A percentile compares a stretch with the other conserved stretches of the same genome.
These are phyloP conservation scores for Papilio polyxenes DNA, from an alignment of 1,140 invertebrate species.

Conservation along the genomic window DNA sequence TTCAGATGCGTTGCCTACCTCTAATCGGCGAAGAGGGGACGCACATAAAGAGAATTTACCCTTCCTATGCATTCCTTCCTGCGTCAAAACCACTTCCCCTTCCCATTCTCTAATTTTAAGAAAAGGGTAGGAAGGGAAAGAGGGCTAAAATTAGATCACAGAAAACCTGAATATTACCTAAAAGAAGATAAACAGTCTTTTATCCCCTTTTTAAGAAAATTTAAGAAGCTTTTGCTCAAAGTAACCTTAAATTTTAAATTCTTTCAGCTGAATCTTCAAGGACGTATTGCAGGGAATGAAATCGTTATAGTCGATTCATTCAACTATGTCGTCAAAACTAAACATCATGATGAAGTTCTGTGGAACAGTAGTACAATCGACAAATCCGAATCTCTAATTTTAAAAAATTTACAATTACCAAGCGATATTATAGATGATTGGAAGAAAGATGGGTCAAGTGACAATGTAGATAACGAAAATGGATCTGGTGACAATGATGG, in stretches of 20 bases:
- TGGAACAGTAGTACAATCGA: constrained; percentile 16
- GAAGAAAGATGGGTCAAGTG: background rate
- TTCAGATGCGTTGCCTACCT: too few species aligned
- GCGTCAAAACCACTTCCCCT: too few species aligned
- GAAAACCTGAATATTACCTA: background rate
- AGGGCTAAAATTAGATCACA: too few species aligned
- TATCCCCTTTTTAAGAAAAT: too few species aligned
- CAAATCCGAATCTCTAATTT: constrained; percentile 29
- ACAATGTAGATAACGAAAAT: background rate
- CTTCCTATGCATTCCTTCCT: too few species aligned
- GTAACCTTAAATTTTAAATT: background rate
- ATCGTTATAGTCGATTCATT: constrained; percentile 18
- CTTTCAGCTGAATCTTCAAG: background rate
- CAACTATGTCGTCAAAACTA: background rate
- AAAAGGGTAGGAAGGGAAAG: too few species aligned
- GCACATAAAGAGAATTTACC: too few species aligned
- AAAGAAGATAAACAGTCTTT: background rate
- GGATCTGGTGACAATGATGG: constrained; percentile 1
- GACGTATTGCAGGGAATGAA: background rate
- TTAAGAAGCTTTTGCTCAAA: background rate
- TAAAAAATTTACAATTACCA: constrained; percentile 10
- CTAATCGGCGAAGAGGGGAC: too few species aligned
- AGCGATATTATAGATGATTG: constrained; percentile 3
- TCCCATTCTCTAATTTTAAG: too few species aligned
- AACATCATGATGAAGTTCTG: background rate